A percentile compares a stretch with the other conserved stretches of the same genome.
phyloP scores from a whole-genome alignment of 2,888 invertebrate genomes.

The Synergus gifuensis region DNA sequence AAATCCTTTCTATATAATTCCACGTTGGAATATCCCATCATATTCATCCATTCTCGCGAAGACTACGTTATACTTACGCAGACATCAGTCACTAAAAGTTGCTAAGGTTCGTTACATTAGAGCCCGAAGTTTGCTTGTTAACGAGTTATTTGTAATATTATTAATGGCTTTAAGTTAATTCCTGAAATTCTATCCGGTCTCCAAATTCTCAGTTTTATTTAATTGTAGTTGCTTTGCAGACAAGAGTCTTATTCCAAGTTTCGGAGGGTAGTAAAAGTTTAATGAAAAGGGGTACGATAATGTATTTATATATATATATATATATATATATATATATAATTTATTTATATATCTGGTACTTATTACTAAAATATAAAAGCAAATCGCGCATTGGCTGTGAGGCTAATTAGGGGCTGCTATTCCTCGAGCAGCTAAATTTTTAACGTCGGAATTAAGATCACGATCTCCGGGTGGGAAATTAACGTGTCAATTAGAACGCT shows the following conservation, averaged over 20 bases:
- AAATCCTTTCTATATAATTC: conserved; percentile 13
- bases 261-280: conserved; percentile 57
- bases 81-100: conserved; percentile 43
- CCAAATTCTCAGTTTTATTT: conserved; percentile 61
- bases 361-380: conserved; percentile 6
- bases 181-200: conserved; percentile 44
- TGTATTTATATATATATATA: conserved; percentile 45
- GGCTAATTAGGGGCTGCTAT: conserved; percentile 57
- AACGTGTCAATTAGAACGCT: conserved; percentile 72
- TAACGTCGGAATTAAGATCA: conserved; percentile 62
- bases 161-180: conserved; percentile 56
- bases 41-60: conserved; percentile 18
- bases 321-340: conserved; percentile 22
- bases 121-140: conserved; percentile 51
- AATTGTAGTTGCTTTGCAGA: conserved; percentile 53
- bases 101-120: conserved; percentile 48
- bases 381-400: conserved; percentile 31
- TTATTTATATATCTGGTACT: neutral
- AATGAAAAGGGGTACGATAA: conserved; percentile 65
- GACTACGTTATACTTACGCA: conserved; percentile 36
- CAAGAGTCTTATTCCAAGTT: conserved; percentile 29
- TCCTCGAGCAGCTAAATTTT: conserved; percentile 52
- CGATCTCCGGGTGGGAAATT: conserved; percentile 64
- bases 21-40: conserved; percentile 10
- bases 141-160: conserved; percentile 58